Conservation (phyloP, 2,113 vertebrate genomes). For the Coryphaenoides rupestris region DNA sequence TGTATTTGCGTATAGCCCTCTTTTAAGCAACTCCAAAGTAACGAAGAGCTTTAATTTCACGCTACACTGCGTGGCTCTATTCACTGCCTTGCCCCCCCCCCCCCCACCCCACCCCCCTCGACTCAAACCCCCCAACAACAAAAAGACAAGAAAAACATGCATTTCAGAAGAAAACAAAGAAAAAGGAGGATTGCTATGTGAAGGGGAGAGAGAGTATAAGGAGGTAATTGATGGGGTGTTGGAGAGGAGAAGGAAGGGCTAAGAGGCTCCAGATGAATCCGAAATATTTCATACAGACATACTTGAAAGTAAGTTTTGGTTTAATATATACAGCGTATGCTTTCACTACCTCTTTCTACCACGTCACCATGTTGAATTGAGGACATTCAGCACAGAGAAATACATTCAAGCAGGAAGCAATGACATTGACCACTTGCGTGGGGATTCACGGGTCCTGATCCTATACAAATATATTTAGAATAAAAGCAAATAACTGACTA, state of each 20-base stretch:
- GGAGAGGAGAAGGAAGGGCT: conserved; percentile 29
- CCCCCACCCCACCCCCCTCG: not conserved
- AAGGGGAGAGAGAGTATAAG: conserved; percentile 37
- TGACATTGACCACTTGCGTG: too few relatives aligned
- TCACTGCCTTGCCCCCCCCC: conserved; percentile 58
- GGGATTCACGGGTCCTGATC: too few relatives aligned
- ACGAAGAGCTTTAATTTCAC: conserved; percentile 76
- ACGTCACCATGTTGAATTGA: too few relatives aligned
- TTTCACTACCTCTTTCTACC: too few relatives aligned
- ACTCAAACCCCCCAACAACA: conserved; percentile 54
- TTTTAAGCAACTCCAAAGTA: conserved; percentile 72
- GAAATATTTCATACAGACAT: conserved; percentile 5
- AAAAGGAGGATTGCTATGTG: not conserved
- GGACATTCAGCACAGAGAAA: too few relatives aligned
- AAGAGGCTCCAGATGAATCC: conserved; percentile 25
- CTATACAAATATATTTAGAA: too few relatives aligned
- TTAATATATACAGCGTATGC: too few relatives aligned
- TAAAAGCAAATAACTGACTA: too few relatives aligned
- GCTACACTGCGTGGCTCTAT: conserved; percentile 71
- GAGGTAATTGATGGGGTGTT: conserved; percentile 57
- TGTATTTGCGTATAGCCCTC: conserved; percentile 71
- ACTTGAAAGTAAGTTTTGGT: too few relatives aligned
- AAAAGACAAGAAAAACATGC: conserved; percentile 55
- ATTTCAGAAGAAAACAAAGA: conserved; percentile 6
- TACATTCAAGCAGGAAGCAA: too few relatives aligned